Conservation (phyloP, 2,113 vertebrate genomes). For the Centropristis striata region DNA sequence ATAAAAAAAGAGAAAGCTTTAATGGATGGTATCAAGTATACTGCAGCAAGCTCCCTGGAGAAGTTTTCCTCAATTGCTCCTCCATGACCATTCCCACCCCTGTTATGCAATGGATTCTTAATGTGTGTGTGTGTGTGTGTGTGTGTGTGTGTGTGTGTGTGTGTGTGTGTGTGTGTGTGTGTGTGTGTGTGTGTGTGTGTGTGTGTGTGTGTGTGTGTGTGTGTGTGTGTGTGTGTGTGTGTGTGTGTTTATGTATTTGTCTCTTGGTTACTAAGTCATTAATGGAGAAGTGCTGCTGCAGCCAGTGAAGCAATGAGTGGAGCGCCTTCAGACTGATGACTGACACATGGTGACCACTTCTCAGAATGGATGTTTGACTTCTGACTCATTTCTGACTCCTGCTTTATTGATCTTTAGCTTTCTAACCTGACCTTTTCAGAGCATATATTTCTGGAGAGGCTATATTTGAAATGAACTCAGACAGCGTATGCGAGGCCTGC, state of each 20-base stretch:
- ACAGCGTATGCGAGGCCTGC: not conserved
- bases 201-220: constrained; percentile 32
- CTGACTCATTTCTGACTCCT: constrained; percentile 24
- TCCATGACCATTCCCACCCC: constrained; percentile 14
- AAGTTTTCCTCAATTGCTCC: constrained; percentile 24
- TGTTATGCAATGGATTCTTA: constrained; percentile 42
- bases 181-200: constrained; percentile 16
- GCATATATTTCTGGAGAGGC: not conserved
- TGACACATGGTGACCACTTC: constrained; percentile 36
- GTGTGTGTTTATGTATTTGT: constrained; percentile 23
- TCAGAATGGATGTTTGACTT: constrained; percentile 47
- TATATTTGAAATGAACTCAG: constrained; percentile 21
- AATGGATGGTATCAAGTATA: constrained; percentile 15
- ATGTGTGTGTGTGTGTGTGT: not conserved
- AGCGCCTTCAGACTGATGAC: constrained; percentile 49
- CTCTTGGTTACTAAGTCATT: constrained; percentile 26
- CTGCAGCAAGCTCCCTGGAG: constrained; percentile 21
- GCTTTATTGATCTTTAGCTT: constrained; percentile 30
- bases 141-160: constrained; percentile 25
- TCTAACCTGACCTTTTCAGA: constrained; percentile 31
- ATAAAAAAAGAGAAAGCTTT: not conserved
- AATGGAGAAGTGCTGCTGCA: constrained; percentile 34
- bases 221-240: constrained; percentile 11
- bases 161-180: constrained; percentile 13
- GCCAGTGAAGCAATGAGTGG: constrained; percentile 17